Evolutionary conservation across 2,888 invertebrate species (phyloP).

Genomic region (Agrilus cyanescens): DNA sequence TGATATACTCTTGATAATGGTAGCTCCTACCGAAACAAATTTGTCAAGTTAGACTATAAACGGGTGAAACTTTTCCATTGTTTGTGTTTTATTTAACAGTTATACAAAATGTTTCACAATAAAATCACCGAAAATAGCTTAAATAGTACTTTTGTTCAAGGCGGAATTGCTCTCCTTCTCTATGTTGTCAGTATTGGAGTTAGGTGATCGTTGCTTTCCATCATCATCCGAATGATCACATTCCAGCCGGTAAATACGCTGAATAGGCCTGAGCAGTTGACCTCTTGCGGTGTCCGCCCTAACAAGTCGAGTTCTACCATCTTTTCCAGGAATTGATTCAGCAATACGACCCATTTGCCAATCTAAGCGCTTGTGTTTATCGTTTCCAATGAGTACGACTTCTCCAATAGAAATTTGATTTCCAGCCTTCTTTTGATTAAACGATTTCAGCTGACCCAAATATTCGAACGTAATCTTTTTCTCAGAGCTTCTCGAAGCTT

Average conservation of each 20-base stretch:
- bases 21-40: no score
- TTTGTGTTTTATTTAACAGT: no score
- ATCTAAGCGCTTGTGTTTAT: background rate
- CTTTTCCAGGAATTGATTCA: background rate
- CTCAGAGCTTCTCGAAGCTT: slow-evolving; percentile 16
- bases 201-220: no score
- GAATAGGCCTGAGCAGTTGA: background rate
- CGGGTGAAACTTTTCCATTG: no score
- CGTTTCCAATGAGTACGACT: background rate
- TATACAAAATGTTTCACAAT: no score
- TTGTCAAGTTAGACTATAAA: no score
- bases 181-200: no score
- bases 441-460: slow-evolving; percentile 11
- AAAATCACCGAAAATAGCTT: no score
- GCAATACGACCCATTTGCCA: background rate
- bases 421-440: background rate
- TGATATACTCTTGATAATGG: no score
- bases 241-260: background rate
- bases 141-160: no score
- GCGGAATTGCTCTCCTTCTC: no score
- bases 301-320: background rate
- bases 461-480: slow-evolving; percentile 17
- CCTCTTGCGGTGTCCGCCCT: background rate
- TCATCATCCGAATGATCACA: background rate
- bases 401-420: background rate